A percentile compares a stretch with the other conserved stretches of the same genome.
Evolutionary conservation across 2,888 invertebrate species (phyloP).

Genomic region (Euplexia lucipara): DNA sequence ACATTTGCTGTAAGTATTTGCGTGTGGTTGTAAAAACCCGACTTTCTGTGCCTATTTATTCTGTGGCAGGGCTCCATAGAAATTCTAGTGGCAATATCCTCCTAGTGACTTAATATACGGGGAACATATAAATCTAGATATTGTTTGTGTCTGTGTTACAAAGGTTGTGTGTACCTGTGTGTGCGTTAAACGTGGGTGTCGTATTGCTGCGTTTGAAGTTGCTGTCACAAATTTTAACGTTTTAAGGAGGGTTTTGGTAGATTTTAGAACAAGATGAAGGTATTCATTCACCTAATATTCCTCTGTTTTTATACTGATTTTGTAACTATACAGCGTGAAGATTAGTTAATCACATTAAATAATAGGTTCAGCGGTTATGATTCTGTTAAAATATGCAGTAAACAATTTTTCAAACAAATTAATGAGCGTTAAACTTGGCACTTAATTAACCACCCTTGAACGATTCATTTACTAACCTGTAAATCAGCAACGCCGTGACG

Average conservation of each 20-base stretch:
- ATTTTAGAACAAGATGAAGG: too few species aligned
- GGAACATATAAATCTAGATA: slow-evolving; percentile 53
- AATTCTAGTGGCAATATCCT: slow-evolving; percentile 70
- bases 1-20: background rate
- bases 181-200: slow-evolving; percentile 37
- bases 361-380: too few species aligned
- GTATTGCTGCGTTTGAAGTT: slow-evolving; percentile 19
- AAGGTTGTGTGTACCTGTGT: slow-evolving; percentile 21
- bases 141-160: slow-evolving; percentile 25
- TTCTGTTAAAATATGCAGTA: too few species aligned
- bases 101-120: slow-evolving; percentile 49
- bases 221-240: slow-evolving; percentile 7
- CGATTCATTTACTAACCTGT: too few species aligned
- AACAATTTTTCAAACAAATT: too few species aligned
- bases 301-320: too few species aligned
- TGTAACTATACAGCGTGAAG: too few species aligned
- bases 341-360: too few species aligned
- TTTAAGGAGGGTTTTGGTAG: background rate
- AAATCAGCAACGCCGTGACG: too few species aligned
- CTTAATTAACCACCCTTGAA: too few species aligned
- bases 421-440: too few species aligned
- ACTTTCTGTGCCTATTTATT: slow-evolving; percentile 12
- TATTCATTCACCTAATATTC: too few species aligned
- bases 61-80: slow-evolving; percentile 6
- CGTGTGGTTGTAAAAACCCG: rapidly evolving